These are phyloP conservation scores for Passer montanus DNA, from an alignment of 2,113 vertebrate species.

Conservation along the genomic window DNA sequence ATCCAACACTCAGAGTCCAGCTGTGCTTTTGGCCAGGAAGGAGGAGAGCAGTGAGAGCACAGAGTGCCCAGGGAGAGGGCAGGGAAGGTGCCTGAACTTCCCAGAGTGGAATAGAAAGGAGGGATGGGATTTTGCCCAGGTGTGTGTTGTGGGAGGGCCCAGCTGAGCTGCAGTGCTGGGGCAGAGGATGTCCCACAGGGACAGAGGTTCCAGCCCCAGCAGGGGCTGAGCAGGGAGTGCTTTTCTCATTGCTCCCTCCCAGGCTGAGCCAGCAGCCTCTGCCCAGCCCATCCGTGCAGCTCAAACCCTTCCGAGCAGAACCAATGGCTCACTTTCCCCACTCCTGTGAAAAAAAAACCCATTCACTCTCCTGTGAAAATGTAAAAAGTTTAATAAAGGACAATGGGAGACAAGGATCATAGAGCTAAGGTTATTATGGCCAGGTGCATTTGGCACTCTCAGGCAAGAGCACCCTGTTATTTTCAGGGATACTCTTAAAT, in stretches of 20 bases:
- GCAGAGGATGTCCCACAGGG: accelerated
- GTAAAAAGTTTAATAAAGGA: background rate
- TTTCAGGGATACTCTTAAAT: background rate
- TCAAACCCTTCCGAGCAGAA: background rate
- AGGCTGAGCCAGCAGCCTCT: background rate
- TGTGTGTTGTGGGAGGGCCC: background rate
- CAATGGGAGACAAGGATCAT: background rate
- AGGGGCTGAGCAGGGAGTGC: accelerated
- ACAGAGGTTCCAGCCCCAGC: accelerated
- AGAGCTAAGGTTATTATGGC: background rate
- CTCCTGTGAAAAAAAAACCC: background rate
- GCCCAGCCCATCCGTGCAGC: background rate
- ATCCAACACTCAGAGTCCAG: accelerated
- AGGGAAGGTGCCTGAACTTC: background rate
- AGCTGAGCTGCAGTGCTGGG: background rate
- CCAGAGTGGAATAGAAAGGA: background rate
- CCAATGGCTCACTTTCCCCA: accelerated
- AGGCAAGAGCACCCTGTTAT: background rate
- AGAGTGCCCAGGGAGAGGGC: background rate
- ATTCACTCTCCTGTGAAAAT: background rate
- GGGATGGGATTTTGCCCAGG: background rate
- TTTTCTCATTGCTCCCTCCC: no score
- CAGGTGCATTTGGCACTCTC: background rate
- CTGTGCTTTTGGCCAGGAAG: background rate
- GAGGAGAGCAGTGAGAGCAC: accelerated